These are phyloP conservation scores for Eumacrocentrus americanus DNA, from an alignment of 2,888 invertebrate species.

Conservation along the genomic window DNA sequence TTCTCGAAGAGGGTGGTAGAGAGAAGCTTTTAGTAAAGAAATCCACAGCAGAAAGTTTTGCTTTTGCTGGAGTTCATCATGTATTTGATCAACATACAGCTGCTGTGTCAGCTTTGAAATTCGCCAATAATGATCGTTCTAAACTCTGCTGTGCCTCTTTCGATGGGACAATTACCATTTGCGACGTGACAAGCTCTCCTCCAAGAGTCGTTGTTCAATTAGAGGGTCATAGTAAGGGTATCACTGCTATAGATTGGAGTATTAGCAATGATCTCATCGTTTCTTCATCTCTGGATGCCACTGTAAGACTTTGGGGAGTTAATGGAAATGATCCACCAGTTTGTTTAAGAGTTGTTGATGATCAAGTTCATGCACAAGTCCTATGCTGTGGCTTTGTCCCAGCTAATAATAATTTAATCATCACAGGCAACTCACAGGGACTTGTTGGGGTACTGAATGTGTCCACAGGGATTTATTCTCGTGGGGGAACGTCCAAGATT, in stretches of 20 bases:
- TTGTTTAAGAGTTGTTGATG: conserved; percentile 70
- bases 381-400: conserved; percentile 82
- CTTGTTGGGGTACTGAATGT: conserved; percentile 81
- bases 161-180: conserved; percentile 81
- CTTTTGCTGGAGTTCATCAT: conserved; percentile 86
- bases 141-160: conserved; percentile 80
- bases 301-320: conserved; percentile 77
- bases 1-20: conserved; percentile 51
- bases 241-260: conserved; percentile 86
- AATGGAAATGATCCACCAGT: conserved; percentile 54
- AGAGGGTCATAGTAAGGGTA: conserved; percentile 77
- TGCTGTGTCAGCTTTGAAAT: conserved; percentile 79
- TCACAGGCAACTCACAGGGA: conserved; percentile 77
- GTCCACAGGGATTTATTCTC: conserved; percentile 82
- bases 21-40: conserved; percentile 29
- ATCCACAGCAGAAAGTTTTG: conserved; percentile 80
- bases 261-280: conserved; percentile 83
- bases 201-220: conserved; percentile 75
- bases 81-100: conserved; percentile 84
- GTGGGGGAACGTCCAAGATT: conserved; percentile 65
- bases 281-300: conserved; percentile 77
- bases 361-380: conserved; percentile 69
- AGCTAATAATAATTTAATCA: conserved; percentile 83
- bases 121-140: conserved; percentile 84
- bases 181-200: conserved; percentile 73